These are phyloP conservation scores for Sebastes wilsoni DNA, from an alignment of 2,797 vertebrate genomes.

Conservation along the genomic window DNA sequence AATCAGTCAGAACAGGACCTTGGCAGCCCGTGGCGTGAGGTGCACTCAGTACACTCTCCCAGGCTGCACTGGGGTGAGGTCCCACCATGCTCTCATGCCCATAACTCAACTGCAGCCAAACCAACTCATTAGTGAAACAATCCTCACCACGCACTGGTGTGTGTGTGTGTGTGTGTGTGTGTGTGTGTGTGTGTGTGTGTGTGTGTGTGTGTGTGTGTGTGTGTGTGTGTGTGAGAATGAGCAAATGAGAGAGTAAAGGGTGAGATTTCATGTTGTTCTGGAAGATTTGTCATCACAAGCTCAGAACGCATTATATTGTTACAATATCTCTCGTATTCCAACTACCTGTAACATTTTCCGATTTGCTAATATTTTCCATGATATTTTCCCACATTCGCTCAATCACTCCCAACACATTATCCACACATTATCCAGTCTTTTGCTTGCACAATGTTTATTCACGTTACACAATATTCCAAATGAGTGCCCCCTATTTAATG, in stretches of 20 bases:
- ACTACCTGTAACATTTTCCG: conserved; percentile 88
- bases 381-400: conserved; percentile 84
- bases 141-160: conserved; percentile 48
- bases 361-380: conserved; percentile 88
- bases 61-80: conserved; percentile 71
- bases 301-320: conserved; percentile 83
- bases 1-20: conserved; percentile 30
- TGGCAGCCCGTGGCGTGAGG: conserved; percentile 30
- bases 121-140: conserved; percentile 82
- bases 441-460: conserved; percentile 74
- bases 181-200: neutral
- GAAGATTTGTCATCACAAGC: conserved; percentile 81
- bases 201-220: conserved; percentile 28
- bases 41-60: conserved; percentile 66
- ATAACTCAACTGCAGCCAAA: conserved; percentile 76
- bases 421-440: conserved; percentile 63
- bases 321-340: conserved; percentile 84
- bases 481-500: conserved; percentile 63
- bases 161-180: conserved; percentile 33
- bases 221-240: conserved; percentile 41
- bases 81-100: conserved; percentile 76
- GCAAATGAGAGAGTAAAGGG: conserved; percentile 48
- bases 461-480: conserved; percentile 70
- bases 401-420: conserved; percentile 78
- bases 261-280: conserved; percentile 81